Conservation (phyloP, 2,888 invertebrate species). For the Eupithecia subumbrata region DNA sequence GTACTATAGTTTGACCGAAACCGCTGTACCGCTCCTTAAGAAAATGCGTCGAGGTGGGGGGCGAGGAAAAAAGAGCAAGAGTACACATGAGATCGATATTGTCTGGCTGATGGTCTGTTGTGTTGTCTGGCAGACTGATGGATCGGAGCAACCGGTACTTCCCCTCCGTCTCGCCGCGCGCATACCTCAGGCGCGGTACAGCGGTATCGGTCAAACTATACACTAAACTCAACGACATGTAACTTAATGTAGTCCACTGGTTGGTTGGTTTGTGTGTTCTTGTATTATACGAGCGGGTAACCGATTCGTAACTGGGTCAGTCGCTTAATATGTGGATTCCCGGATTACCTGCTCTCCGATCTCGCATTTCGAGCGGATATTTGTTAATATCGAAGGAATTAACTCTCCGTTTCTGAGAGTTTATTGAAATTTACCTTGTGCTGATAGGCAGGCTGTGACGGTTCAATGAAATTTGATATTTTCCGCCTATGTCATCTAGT, state of each 20-base stretch:
- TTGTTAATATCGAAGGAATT: conserved; percentile 29
- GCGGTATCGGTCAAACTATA: background rate
- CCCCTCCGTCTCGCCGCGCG: too few species aligned
- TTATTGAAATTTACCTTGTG: conserved; percentile 11
- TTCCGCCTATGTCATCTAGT: background rate
- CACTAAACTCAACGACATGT: background rate
- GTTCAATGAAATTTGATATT: background rate
- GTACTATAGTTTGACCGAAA: too few species aligned
- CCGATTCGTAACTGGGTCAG: conserved; percentile 44
- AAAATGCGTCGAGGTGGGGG: too few species aligned
- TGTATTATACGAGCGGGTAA: conserved; percentile 27
- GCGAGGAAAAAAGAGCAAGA: too few species aligned
- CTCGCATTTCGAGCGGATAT: conserved; percentile 29
- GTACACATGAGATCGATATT: too few species aligned
- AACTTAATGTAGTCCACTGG: background rate
- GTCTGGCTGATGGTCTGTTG: too few species aligned
- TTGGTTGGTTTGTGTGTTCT: conserved; percentile 1
- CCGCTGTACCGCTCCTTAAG: too few species aligned
- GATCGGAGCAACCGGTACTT: too few species aligned
- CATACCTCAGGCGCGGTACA: too few species aligned
- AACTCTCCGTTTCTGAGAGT: background rate
- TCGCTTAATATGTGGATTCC: conserved; percentile 39
- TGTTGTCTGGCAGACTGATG: too few species aligned
- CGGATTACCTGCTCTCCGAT: conserved; percentile 39
- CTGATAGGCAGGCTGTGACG: background rate